Percentiles rank a stretch among this genome's conserved stretches.
phyloP scores from a whole-genome alignment of 2,113 vertebrate genomes.

The Thunnus thynnus region DNA sequence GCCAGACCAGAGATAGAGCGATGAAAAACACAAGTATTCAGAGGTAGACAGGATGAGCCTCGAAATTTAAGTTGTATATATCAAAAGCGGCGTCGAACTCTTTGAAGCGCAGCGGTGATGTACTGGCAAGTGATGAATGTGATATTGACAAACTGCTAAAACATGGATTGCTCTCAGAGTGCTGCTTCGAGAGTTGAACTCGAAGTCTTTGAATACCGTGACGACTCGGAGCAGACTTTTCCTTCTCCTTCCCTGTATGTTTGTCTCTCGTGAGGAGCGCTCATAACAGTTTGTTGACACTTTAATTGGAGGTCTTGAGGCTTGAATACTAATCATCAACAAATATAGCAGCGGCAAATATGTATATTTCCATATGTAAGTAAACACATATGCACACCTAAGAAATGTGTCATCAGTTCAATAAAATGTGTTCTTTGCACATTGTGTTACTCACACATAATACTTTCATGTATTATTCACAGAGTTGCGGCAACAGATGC shows the following conservation, averaged over 20 bases:
- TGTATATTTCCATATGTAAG: too few species aligned
- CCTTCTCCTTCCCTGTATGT: not conserved
- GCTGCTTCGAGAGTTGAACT: slow-evolving; percentile 37
- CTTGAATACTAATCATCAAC: slow-evolving; percentile 43
- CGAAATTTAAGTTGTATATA: slow-evolving; percentile 49
- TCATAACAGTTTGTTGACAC: slow-evolving; percentile 48
- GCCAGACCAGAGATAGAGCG: slow-evolving; percentile 32
- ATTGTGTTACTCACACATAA: not conserved
- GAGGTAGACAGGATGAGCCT: slow-evolving; percentile 38
- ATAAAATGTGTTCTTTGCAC: not conserved
- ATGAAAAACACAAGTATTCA: slow-evolving; percentile 35
- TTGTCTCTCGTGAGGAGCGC: slow-evolving; percentile 21
- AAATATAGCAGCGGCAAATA: slow-evolving; percentile 10
- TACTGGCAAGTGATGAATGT: slow-evolving; percentile 46
- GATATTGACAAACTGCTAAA: slow-evolving; percentile 65
- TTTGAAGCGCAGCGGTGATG: slow-evolving; percentile 54
- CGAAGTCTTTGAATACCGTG: slow-evolving; percentile 26
- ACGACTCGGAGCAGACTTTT: not conserved
- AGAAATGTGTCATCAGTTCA: not conserved
- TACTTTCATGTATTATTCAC: not conserved
- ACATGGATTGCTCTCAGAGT: slow-evolving; percentile 39
- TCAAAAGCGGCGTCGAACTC: slow-evolving; percentile 38
- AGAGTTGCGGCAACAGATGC: not conserved
- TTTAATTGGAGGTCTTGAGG: slow-evolving; percentile 56
- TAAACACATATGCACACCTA: not conserved